Percentiles rank a stretch among this genome's conserved stretches.
Conservation (phyloP, 2,888 invertebrate genomes). For the Drosophila kambysellisi region DNA sequence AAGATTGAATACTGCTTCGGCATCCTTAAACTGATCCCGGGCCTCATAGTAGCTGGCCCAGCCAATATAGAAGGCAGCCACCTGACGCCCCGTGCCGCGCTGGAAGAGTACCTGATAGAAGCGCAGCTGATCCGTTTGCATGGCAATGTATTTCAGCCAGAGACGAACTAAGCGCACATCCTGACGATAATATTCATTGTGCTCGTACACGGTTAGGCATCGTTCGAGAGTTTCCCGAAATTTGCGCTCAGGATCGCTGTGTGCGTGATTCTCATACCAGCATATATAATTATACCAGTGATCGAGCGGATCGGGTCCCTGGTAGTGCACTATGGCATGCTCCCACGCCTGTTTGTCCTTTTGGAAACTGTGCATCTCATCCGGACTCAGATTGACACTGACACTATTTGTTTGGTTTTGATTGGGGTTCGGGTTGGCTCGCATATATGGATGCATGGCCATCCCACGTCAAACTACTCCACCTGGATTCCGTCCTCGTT, state of each 20-base stretch:
- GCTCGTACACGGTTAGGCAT: conserved; percentile 93
- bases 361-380: conserved; percentile 83
- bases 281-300: conserved; percentile 96
- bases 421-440: conserved; percentile 60
- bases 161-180: conserved; percentile 94
- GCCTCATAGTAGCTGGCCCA: conserved; percentile 96
- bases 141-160: conserved; percentile 96
- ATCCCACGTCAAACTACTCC: conserved; percentile 30
- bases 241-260: conserved; percentile 94
- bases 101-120: conserved; percentile 93
- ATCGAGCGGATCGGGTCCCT: conserved; percentile 94
- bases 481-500: conserved; percentile 11
- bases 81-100: conserved; percentile 92
- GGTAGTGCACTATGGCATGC: conserved; percentile 91
- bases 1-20: conserved; percentile 92
- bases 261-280: conserved; percentile 94
- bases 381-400: conserved; percentile 60
- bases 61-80: conserved; percentile 93
- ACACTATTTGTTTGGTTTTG: conserved; percentile 53
- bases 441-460: conserved; percentile 78
- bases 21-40: conserved; percentile 92
- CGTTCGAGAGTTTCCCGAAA: conserved; percentile 94
- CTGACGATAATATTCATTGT: conserved; percentile 92
- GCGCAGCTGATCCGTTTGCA: conserved; percentile 91
- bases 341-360: conserved; percentile 89